Base-by-base conservation (phyloP, 1,140 invertebrate genomes). In the Agraylea sexmaculata region DNA sequence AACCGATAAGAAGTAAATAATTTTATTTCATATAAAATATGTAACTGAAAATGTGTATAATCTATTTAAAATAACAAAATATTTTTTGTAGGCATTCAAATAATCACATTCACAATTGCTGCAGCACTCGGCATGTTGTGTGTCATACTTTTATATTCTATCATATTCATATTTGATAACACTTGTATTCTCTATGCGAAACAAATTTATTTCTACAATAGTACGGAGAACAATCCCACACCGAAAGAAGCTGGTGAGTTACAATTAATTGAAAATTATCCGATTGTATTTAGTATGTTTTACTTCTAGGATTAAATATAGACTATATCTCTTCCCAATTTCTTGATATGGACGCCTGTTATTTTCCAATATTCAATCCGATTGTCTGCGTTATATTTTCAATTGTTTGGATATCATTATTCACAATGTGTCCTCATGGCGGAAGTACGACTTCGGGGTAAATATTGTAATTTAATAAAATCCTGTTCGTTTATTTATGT, bases 381-480 rank as follows among this genome's bases (percentile, higher is more conserved):
- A 49, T 67, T 11, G 47, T 65, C 3, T 67, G 62, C 0, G 56
- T 58, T 2, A 63, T 67, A 28, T 64, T 59, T 28, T 60, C 61
- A 0, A 54, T 67, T 0, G 56, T 67, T n/a, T 67, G 64, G 62
- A 62, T 57, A 0, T 62, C 60, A 2, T 62, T 66, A 56, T 65
- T 64, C 35, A 50, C 65, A 4, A 66, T 66, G 64, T 65, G 60
- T 37, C 58, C 58, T 0, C 51, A 58, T 1, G 59, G 61, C 4
- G 60, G 58, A 33, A 43, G 54, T 21, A 57, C 58, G 1, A 43
- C 57, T 10, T 59, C 60, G 21, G 62, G 62, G 62, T 64, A 51
- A 28, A 36, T 20, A 15, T n/a, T 20, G 16, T 7, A 25, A 25
- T 25, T 7, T 25, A n/a, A 7, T 25, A 25, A 25, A 7, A 25